Evolutionary conservation across 2,797 vertebrate genomes (phyloP).

Genomic region (Pseudochromis fuscus): DNA sequence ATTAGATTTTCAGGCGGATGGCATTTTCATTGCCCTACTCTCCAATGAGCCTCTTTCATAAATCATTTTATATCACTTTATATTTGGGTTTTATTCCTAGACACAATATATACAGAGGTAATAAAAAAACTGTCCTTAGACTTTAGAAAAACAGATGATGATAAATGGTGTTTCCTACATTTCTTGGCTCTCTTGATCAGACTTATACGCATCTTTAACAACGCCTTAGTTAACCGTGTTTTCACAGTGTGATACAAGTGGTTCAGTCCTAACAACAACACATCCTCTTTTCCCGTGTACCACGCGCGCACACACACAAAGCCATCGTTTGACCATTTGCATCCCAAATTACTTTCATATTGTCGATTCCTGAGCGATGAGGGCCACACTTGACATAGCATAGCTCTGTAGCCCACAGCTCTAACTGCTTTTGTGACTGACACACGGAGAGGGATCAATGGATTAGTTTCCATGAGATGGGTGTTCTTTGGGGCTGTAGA

Average conservation of each 20-base stretch:
- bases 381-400: slow-evolving; percentile 81
- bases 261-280: slow-evolving; percentile 8
- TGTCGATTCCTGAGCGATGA: slow-evolving; percentile 69
- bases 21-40: slow-evolving; percentile 79
- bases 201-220: slow-evolving; percentile 12
- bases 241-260: slow-evolving; percentile 2
- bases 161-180: slow-evolving; percentile 31
- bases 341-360: slow-evolving; percentile 71
- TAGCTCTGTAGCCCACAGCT: slow-evolving; percentile 64
- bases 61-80: slow-evolving; percentile 72
- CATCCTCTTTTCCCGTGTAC: not conserved
- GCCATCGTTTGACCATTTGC: slow-evolving; percentile 58
- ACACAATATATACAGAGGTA: slow-evolving; percentile 33
- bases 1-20: slow-evolving; percentile 76
- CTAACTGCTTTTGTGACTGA: slow-evolving; percentile 81
- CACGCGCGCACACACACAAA: slow-evolving; percentile 18
- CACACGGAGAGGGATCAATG: slow-evolving; percentile 82
- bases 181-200: slow-evolving; percentile 20
- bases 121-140: slow-evolving; percentile 25
- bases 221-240: slow-evolving; percentile 3
- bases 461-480: slow-evolving; percentile 84
- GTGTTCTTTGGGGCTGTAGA: slow-evolving; percentile 70
- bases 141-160: slow-evolving; percentile 33
- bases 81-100: slow-evolving; percentile 55
- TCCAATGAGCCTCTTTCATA: slow-evolving; percentile 67